Percentiles rank a stretch among this genome's conserved stretches.
These are phyloP conservation scores for Branchellion lobata DNA, from an alignment of 2,888 invertebrate genomes.

Conservation along the genomic window DNA sequence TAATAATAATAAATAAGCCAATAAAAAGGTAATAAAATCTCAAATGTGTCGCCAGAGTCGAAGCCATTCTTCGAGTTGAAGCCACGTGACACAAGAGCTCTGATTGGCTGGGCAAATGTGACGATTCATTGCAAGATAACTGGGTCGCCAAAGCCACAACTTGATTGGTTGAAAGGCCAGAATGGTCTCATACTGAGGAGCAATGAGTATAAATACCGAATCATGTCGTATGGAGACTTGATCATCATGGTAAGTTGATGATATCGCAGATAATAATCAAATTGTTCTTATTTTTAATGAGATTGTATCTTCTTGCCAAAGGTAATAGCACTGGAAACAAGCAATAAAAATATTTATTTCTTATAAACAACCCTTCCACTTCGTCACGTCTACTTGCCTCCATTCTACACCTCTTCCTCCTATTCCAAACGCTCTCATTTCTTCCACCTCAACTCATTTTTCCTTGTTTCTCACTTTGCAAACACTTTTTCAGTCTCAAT, in stretches of 20 bases:
- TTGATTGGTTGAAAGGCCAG: conserved; percentile 1
- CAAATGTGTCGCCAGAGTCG: neutral
- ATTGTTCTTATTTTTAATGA: too few species aligned
- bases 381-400: neutral
- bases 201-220: neutral
- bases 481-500: too few species aligned
- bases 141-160: conserved; percentile 16
- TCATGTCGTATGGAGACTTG: neutral
- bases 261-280: too few species aligned
- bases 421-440: too few species aligned
- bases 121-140: neutral
- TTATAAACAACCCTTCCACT: neutral
- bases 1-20: neutral
- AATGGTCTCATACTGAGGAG: neutral
- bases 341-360: too few species aligned
- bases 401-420: too few species aligned
- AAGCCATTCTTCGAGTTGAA: neutral
- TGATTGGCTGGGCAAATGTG: conserved; percentile 4
- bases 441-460: too few species aligned
- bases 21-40: too few species aligned
- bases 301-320: too few species aligned
- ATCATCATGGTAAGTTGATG: conserved; percentile 7
- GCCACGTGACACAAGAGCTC: neutral
- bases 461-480: too few species aligned
- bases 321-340: too few species aligned